Evolutionary conservation across 2,797 vertebrate genomes (phyloP), one percentile per base, ranked within the genome.

Genomic region (Scolopax bukidnonensis): DNA sequence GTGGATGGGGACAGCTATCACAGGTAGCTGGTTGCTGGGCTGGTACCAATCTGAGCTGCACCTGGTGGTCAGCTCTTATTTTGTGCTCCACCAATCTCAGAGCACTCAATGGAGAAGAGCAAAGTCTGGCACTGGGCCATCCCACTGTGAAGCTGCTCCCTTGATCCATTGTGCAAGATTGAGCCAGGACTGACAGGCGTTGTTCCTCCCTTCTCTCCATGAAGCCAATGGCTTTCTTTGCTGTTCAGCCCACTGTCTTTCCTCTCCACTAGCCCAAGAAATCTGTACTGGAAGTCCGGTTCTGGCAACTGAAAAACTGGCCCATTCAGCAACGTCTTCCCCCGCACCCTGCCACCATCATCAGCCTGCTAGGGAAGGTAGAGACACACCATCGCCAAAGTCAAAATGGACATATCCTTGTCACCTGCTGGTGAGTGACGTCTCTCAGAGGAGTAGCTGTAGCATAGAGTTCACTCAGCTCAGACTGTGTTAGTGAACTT

Each of bases 221-320:
- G 24, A 64, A 75, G 14, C 3, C 30, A 19, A 2, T 0, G 11
- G 28, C 20, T n/a, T 51, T 74, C 30, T 91, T 61, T 33, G 59
- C 53, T 87, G 10, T 16, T 27, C 45, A 63, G 16, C 40, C 5
- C 28, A 41, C 12, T 45, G 16, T 24, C n/a, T 69, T 50, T 87
- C 38, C 74, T 82, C 18, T 20, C 10, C 6, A 4, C 11, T 59
- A 95, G 95, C 96, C 96, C 45, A 93, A 80, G 17, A 95, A 93
- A 28, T 36, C 93, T 51, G 77, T 82, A 27, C 30, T 94, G 56
- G 77, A 96, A 54, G 84, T 97, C 61, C 79, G 0, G 20, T 51
- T 97, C n/a, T 96, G 96, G 71, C 94, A 97, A 5, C 69, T 97
- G 67, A 85, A 91, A 15, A 95, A 93, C 78, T 97, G 97, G 97